Percentiles rank a stretch among this genome's conserved stretches.
These are phyloP conservation scores for Drosophila mojavensis DNA, from an alignment of 1,140 invertebrate genomes.

Conservation along the genomic window DNA sequence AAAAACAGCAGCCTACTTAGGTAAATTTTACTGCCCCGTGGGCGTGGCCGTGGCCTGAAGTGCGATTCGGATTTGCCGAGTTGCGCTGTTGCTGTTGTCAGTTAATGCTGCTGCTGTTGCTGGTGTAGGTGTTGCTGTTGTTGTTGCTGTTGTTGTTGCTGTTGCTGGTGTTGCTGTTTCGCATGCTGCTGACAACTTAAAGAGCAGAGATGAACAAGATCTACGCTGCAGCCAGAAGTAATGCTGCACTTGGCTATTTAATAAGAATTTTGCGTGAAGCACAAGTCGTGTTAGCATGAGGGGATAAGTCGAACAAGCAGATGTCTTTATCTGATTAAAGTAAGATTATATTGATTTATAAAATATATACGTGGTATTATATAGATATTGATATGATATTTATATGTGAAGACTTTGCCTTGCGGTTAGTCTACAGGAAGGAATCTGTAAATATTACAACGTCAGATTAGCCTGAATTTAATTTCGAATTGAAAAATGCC, in stretches of 20 bases:
- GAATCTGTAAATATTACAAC: no score
- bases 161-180: no score
- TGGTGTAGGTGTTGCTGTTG: constrained; percentile 13
- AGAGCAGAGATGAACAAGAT: constrained; percentile 10
- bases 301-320: background rate
- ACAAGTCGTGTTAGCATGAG: background rate
- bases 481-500: no score
- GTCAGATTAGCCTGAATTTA: no score
- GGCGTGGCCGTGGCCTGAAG: constrained; percentile 27
- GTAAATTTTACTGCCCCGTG: constrained; percentile 42
- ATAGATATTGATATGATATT: no score
- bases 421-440: no score
- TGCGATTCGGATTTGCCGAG: constrained; percentile 23
- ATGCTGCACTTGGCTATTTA: background rate
- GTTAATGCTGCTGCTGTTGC: constrained; percentile 3
- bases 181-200: constrained; percentile 31
- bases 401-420: no score
- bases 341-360: no score
- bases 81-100: constrained; percentile 6
- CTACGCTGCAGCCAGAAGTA: background rate
- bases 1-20: constrained; percentile 43
- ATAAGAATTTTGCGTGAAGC: background rate
- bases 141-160: no score
- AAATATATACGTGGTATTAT: no score
- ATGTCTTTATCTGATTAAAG: no score